Evolutionary conservation across 2,113 vertebrate genomes (phyloP), one percentile per base, ranked within the genome.

Genomic region (Phalacrocorax brasilianus): DNA sequence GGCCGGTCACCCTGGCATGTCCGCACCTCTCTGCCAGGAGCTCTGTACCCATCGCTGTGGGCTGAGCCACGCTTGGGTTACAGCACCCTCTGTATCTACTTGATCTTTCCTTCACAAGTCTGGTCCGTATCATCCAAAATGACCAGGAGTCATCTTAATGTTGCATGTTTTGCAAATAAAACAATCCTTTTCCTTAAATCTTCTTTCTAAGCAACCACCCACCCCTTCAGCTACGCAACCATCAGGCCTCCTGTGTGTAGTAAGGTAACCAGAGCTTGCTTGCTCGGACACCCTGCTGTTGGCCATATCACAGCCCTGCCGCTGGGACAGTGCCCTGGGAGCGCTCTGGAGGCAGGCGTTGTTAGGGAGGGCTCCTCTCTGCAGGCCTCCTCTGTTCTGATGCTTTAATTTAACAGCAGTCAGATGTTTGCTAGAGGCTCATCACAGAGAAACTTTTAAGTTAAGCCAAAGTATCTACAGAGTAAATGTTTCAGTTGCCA

Each of bases 361-460:
- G 76, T 30, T 16, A 21, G 71, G 55, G 63, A 58, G 22, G 42
- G 45, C 83, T 93, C 27, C 40, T 73, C 76, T 78, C 94, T 42
- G 38, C 91, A 75, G 95, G 94, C 50, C 26, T 62, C 65, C 79
- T 92, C 68, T 95, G 38, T 84, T 70, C 83, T 32, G 59, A n/a
- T 49, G 63, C 84, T 92, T 75, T 62, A 75, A 18, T 93, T 81
- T 93, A 86, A 95, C 80, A 87, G 55, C 79, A 62, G 68, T 58
- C 94, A 92, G 94, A 95, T 95, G 73, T 92, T 95, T 81, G 86
- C 89, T 92, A 10, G 61, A 91, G 93, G 93, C 83, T 94, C 77
- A 30, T 32, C 65, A 7, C 77, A 71, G 63, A 63, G 88, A 28
- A 81, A 49, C 68, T 93, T 95, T 95, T 5, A 94, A 94, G 93